Conservation (phyloP, 53 echinoderm and acorn worm species). For the Luidia sarsii region DNA sequence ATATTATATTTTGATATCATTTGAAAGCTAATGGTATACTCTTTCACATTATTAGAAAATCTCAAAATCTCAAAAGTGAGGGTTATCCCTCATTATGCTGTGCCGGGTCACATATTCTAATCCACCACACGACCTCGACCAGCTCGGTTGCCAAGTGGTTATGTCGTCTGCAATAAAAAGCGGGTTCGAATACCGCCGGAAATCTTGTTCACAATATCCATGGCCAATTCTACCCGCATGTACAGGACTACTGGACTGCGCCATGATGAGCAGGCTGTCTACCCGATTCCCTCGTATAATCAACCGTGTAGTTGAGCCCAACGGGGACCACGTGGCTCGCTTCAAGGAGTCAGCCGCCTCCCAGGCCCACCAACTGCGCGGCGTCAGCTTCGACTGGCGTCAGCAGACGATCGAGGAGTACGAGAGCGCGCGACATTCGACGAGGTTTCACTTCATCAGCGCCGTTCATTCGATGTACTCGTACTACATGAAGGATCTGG, state of each 20-base stretch:
- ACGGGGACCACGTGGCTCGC: constrained; percentile 19
- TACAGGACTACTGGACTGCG: constrained; percentile 62
- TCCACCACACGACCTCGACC: no score
- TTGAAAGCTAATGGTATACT: no score
- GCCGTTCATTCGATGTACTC: constrained; percentile 73
- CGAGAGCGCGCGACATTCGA: constrained; percentile 10
- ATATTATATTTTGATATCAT: no score
- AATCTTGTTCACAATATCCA: no score
- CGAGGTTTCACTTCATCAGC: constrained; percentile 72
- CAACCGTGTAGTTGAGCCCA: constrained; percentile 71
- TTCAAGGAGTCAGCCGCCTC: constrained; percentile 43
- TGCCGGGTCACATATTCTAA: no score
- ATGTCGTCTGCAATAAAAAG: no score
- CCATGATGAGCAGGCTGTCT: constrained; percentile 38
- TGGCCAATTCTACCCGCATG: not conserved
- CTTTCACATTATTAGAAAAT: no score
- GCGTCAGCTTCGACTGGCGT: constrained; percentile 51
- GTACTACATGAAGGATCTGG: constrained; percentile 47
- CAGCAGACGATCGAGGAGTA: constrained; percentile 56
- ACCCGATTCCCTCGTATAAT: constrained; percentile 37
- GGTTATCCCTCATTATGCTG: no score
- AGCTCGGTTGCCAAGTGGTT: no score
- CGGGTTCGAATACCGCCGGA: no score
- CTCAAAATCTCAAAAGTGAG: no score
- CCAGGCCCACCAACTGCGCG: constrained; percentile 5